phyloP scores from a whole-genome alignment of 2,113 vertebrate species.

The Cariama cristata region DNA sequence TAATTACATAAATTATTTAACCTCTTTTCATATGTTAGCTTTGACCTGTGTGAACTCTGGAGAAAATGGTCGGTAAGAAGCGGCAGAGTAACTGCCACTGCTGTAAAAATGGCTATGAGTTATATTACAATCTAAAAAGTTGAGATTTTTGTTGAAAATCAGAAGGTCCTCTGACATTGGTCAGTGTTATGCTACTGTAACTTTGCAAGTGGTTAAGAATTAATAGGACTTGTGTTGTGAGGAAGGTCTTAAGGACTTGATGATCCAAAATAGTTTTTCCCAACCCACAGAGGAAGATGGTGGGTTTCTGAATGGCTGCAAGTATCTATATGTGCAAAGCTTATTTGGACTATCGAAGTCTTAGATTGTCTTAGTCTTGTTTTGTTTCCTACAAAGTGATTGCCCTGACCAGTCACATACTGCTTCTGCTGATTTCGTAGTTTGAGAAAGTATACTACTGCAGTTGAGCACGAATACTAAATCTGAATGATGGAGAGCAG shows the following conservation, averaged over 20 bases:
- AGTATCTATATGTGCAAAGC: neutral
- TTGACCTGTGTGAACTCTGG: neutral
- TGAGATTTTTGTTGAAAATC: neutral
- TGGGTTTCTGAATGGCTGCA: neutral
- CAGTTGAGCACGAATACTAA: neutral
- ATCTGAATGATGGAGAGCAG: neutral
- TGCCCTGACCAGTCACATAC: neutral
- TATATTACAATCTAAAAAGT: neutral
- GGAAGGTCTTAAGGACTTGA: neutral
- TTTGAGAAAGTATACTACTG: neutral
- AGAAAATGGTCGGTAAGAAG: neutral
- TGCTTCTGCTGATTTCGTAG: neutral
- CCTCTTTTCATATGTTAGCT: neutral
- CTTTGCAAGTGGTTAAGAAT: neutral
- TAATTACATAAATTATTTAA: slow-evolving; percentile 41
- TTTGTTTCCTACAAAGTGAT: neutral
- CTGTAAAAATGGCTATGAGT: neutral
- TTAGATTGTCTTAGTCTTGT: neutral
- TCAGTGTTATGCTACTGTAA: neutral
- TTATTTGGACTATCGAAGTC: neutral
- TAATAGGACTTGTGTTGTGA: neutral
- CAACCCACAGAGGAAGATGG: neutral
- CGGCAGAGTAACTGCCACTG: neutral
- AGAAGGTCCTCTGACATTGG: neutral
- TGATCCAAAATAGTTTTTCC: neutral